Evolutionary conservation across 2,797 vertebrate genomes (phyloP).

Genomic region (Aplochiton taeniatus): DNA sequence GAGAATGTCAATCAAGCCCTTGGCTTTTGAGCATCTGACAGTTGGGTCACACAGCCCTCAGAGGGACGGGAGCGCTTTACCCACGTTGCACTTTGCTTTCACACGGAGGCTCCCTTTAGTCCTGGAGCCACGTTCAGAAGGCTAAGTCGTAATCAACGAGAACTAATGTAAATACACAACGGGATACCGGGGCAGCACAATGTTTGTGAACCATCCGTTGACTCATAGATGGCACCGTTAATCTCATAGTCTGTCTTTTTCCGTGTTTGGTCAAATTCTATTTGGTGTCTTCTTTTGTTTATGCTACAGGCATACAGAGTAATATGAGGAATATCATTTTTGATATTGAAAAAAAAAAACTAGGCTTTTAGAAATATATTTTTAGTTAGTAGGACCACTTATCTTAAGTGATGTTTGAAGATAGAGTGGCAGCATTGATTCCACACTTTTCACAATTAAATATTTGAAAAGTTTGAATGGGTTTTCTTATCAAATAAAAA

Average conservation of each 20-base stretch:
- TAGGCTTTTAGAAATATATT: not conserved
- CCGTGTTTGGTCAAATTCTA: no score
- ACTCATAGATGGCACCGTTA: slow-evolving; percentile 6
- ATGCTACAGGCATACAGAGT: not conserved
- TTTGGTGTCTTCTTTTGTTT: no score
- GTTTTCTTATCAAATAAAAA: slow-evolving; percentile 28
- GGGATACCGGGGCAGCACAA: slow-evolving; percentile 25
- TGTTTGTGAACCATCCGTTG: slow-evolving; percentile 1
- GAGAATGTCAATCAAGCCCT: slow-evolving; percentile 73
- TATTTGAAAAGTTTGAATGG: slow-evolving; percentile 10
- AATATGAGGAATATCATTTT: not conserved
- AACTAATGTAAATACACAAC: slow-evolving; percentile 27
- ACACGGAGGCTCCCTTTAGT: slow-evolving; percentile 42
- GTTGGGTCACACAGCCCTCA: slow-evolving; percentile 63
- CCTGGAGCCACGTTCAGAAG: slow-evolving; percentile 29
- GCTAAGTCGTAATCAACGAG: slow-evolving; percentile 26
- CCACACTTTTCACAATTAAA: slow-evolving; percentile 25
- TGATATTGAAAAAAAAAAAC: slow-evolving; percentile 1
- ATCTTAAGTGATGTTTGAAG: slow-evolving; percentile 1
- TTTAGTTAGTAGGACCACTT: not conserved
- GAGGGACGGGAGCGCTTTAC: slow-evolving; percentile 67
- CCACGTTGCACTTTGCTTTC: slow-evolving; percentile 54
- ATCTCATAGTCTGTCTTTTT: no score
- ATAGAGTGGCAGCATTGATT: not conserved
- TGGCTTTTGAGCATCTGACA: slow-evolving; percentile 75